Evolutionary conservation across 2,888 invertebrate genomes (phyloP).

Genomic region (Pemphredon lugubris): DNA sequence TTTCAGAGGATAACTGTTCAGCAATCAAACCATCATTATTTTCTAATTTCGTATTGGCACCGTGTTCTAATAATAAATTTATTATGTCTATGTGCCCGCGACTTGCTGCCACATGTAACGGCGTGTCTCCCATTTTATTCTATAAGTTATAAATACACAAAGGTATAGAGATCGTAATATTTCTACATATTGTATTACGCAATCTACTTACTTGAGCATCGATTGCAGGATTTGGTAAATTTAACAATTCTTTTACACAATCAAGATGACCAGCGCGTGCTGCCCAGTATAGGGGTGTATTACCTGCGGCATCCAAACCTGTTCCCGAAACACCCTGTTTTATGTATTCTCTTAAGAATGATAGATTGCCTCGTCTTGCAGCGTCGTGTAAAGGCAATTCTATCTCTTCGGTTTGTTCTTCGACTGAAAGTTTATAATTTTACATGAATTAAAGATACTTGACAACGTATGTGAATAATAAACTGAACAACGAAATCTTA

Average conservation of each 20-base stretch:
- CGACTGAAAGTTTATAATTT: conserved; percentile 78
- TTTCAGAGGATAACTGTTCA: conserved; percentile 82
- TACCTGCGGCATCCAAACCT: conserved; percentile 85
- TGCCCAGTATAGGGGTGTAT: conserved; percentile 86
- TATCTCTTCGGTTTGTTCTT: conserved; percentile 83
- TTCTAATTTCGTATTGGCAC: conserved; percentile 81
- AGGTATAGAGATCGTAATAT: not conserved
- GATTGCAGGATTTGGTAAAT: conserved; percentile 78
- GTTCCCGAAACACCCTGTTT: conserved; percentile 85
- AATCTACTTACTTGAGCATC: conserved; percentile 76
- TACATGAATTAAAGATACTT: conserved; percentile 3
- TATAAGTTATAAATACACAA: conserved; percentile 67
- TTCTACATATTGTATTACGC: not conserved
- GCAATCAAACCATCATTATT: conserved; percentile 83
- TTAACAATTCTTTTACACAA: conserved; percentile 82
- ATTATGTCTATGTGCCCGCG: conserved; percentile 84
- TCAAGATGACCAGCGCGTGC: conserved; percentile 84
- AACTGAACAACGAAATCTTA: no score
- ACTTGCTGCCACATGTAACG: conserved; percentile 85
- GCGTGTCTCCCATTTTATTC: conserved; percentile 87
- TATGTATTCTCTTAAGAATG: conserved; percentile 84
- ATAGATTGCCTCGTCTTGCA: conserved; percentile 85
- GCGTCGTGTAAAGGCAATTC: conserved; percentile 86
- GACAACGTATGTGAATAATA: not conserved
- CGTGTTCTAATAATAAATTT: conserved; percentile 82